Evolutionary conservation across 1,140 invertebrate genomes (phyloP).

Genomic region (Harlomillsia oculata): DNA sequence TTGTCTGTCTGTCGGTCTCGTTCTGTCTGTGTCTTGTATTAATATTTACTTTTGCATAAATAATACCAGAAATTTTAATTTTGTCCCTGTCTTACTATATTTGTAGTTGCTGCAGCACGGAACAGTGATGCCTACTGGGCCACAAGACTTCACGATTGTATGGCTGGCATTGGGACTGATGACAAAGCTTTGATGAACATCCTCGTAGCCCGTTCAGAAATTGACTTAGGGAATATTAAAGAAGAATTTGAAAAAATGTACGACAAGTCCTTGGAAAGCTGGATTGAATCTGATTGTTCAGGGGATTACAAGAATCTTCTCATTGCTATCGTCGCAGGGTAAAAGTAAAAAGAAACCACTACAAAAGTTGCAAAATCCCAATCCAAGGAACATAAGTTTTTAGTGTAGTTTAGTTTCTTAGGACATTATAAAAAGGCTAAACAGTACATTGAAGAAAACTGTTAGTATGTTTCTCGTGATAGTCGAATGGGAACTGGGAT

Average conservation of each 20-base stretch:
- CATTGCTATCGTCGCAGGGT: constrained; percentile 55
- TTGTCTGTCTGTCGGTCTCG: background rate
- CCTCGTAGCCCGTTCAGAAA: constrained; percentile 46
- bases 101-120: constrained; percentile 40
- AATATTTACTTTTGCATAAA: background rate
- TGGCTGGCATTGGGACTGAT: constrained; percentile 45
- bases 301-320: constrained; percentile 84
- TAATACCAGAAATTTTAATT: background rate
- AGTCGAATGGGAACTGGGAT: no score
- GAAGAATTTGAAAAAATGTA: constrained; percentile 41
- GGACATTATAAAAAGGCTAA: no score
- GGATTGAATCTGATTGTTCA: constrained; percentile 68
- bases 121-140: constrained; percentile 49
- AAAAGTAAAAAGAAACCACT: constrained; percentile 1
- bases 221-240: constrained; percentile 46
- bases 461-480: no score
- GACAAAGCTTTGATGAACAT: constrained; percentile 46
- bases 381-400: background rate
- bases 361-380: background rate
- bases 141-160: constrained; percentile 45
- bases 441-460: no score
- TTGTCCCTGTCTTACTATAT: background rate
- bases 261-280: constrained; percentile 37
- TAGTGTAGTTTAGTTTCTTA: no score
- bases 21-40: background rate